Percentiles rank a stretch among this genome's conserved stretches.
phyloP scores from a whole-genome alignment of 2,113 vertebrate genomes.

The Odocoileus hemionus region DNA sequence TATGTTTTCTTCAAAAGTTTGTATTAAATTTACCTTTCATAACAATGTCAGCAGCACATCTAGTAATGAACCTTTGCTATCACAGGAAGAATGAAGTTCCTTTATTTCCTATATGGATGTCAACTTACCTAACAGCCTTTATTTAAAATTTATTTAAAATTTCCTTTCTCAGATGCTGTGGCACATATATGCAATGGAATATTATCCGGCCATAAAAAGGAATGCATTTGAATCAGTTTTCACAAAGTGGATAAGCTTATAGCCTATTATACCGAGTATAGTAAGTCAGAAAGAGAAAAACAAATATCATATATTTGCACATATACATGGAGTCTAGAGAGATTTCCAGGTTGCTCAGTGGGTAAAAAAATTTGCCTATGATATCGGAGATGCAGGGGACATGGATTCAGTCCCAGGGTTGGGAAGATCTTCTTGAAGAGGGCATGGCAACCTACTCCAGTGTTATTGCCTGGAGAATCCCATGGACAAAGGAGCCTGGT shows the following conservation, averaged over 20 bases:
- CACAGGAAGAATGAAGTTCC: not conserved
- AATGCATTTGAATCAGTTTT: not conserved
- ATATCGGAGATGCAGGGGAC: not conserved
- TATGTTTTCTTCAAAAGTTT: not conserved
- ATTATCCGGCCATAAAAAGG: not conserved
- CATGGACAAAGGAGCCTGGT: not conserved
- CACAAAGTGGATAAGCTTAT: not conserved
- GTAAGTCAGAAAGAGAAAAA: not conserved
- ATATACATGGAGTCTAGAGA: not conserved
- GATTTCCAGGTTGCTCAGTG: not conserved
- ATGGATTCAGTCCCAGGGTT: not conserved
- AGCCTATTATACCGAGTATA: not conserved
- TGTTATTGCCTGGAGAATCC: not conserved
- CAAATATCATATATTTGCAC: not conserved
- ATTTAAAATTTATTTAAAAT: not conserved
- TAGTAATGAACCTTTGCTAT: not conserved
- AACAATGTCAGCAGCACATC: not conserved
- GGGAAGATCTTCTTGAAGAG: not conserved
- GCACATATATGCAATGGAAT: fast-evolving
- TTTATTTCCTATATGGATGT: not conserved
- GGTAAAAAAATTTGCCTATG: not conserved
- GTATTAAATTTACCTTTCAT: not conserved
- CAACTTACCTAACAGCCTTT: not conserved
- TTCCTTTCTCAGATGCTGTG: not conserved
- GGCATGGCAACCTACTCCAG: not conserved